phyloP scores from a whole-genome alignment of 2,888 invertebrate genomes.

The Sinohyriopsis cumingii region DNA sequence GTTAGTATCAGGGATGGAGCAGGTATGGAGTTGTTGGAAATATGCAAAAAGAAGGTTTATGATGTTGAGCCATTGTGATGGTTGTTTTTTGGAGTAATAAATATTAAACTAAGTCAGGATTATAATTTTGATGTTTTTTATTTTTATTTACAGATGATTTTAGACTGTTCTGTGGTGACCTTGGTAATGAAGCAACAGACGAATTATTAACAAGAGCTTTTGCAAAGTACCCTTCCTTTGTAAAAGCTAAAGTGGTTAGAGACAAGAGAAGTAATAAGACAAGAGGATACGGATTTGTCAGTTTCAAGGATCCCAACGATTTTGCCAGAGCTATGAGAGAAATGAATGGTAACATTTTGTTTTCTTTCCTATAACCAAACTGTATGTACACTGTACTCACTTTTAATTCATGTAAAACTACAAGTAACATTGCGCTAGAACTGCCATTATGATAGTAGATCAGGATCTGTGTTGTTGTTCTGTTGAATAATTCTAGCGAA shows the following conservation, averaged over 20 bases:
- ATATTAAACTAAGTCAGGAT: background rate
- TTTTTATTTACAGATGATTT: constrained; percentile 84
- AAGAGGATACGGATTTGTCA: constrained; percentile 98
- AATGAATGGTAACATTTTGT: constrained; percentile 89
- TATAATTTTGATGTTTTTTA: background rate
- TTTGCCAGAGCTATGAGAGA: constrained; percentile 99
- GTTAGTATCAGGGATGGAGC: no score
- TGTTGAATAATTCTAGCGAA: no score
- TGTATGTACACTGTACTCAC: no score
- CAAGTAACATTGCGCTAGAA: no score
- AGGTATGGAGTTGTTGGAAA: no score
- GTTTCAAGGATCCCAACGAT: constrained; percentile 97
- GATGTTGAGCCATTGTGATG: no score
- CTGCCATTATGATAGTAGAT: no score
- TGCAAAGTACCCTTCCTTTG: constrained; percentile 89
- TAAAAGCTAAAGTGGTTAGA: constrained; percentile 93
- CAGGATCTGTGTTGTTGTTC: no score
- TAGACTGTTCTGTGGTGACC: constrained; percentile 98
- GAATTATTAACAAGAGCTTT: constrained; percentile 97
- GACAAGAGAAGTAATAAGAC: constrained; percentile 98
- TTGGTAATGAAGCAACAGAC: constrained; percentile 99
- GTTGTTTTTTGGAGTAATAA: no score
- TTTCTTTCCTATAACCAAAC: background rate
- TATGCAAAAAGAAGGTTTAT: no score
- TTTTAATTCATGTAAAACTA: no score